phyloP scores from a whole-genome alignment of 2,113 vertebrate genomes.

The Takifugu flavidus region DNA sequence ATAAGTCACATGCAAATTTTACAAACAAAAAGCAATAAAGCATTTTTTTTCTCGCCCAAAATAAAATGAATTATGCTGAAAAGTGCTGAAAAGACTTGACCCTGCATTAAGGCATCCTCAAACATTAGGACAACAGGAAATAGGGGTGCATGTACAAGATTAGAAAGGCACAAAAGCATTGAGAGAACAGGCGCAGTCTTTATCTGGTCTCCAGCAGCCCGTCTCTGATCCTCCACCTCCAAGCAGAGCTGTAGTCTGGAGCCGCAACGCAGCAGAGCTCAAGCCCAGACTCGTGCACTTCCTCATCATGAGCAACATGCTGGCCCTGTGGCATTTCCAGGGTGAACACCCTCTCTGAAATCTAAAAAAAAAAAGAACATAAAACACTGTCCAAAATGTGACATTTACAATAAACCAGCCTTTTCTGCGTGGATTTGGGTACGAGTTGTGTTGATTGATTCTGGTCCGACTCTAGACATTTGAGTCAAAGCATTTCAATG shows the following conservation, averaged over 20 bases:
- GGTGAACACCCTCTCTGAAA: slow-evolving; percentile 87
- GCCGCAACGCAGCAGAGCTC: slow-evolving; percentile 85
- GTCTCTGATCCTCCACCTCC: slow-evolving; percentile 88
- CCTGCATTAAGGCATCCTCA: neutral
- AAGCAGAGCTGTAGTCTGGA: slow-evolving; percentile 81
- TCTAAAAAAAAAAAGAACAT: slow-evolving; percentile 66
- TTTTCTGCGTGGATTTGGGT: too few relatives aligned
- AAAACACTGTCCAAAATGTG: neutral
- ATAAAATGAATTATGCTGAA: neutral
- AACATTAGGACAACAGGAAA: slow-evolving; percentile 1
- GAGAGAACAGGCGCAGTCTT: neutral
- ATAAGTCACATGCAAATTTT: slow-evolving; percentile 7
- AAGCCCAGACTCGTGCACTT: slow-evolving; percentile 84
- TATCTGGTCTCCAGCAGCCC: slow-evolving; percentile 80
- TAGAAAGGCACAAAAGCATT: neutral
- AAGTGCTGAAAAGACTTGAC: too few relatives aligned
- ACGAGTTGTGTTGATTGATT: too few relatives aligned
- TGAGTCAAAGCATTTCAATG: too few relatives aligned
- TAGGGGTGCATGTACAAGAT: neutral
- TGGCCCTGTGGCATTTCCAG: slow-evolving; percentile 83
- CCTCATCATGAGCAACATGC: slow-evolving; percentile 80
- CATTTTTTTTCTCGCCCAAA: neutral
- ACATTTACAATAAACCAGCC: neutral
- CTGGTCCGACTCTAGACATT: too few relatives aligned
- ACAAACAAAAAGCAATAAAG: neutral